Percentiles rank a stretch among this genome's conserved stretches.
Evolutionary conservation across 2,113 vertebrate genomes (phyloP).

Genomic region (Prunella fulvescens): DNA sequence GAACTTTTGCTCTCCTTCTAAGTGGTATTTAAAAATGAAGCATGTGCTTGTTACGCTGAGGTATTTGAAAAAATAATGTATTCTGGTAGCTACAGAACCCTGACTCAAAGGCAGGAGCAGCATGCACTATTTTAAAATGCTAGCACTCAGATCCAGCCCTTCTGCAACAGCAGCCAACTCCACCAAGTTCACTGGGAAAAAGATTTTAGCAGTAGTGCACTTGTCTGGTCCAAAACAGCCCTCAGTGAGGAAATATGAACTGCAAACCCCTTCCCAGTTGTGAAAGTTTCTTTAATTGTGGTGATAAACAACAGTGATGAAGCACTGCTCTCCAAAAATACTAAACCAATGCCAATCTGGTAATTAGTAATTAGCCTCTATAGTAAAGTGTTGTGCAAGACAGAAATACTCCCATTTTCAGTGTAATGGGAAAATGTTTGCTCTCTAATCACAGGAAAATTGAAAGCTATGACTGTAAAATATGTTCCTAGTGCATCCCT

Average conservation of each 20-base stretch:
- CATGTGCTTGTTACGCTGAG: background rate
- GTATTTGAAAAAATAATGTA: background rate
- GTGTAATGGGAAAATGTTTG: background rate
- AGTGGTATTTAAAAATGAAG: constrained; percentile 51
- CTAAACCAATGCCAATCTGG: background rate
- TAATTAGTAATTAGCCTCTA: constrained; percentile 26
- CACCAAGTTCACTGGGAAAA: background rate
- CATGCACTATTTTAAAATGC: background rate
- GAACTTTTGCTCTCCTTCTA: constrained; percentile 52
- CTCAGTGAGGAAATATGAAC: background rate
- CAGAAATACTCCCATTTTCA: constrained; percentile 27
- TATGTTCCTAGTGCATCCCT: background rate
- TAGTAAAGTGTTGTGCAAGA: background rate
- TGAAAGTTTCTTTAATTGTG: constrained; percentile 20
- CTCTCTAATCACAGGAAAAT: constrained; percentile 21
- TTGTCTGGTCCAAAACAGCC: background rate
- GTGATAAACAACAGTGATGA: background rate
- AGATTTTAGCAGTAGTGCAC: background rate
- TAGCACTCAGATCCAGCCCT: background rate
- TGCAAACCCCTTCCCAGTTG: background rate
- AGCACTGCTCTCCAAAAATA: constrained; percentile 40
- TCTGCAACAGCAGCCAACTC: background rate
- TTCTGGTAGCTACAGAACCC: background rate
- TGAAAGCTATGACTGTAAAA: constrained; percentile 11
- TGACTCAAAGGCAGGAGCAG: background rate